These are phyloP conservation scores for Aphrophora alni DNA, from an alignment of 2,888 invertebrate genomes.

Conservation along the genomic window DNA sequence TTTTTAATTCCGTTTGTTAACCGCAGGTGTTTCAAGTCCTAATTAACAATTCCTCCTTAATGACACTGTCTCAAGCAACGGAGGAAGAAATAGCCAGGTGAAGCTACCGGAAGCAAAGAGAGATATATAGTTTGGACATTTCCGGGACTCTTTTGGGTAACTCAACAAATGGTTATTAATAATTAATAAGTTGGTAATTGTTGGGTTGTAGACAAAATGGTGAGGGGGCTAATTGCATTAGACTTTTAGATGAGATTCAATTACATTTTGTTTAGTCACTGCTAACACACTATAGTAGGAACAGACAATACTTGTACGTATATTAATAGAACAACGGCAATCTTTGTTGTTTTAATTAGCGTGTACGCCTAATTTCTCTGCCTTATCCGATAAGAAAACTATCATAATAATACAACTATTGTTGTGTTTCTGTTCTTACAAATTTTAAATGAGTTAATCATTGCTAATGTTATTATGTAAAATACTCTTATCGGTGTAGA, in stretches of 20 bases:
- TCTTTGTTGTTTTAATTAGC: background rate
- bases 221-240: conserved; percentile 33
- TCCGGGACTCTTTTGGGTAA: conserved; percentile 27
- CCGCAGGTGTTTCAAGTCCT: conserved; percentile 7
- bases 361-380: no score
- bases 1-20: background rate
- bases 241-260: conserved; percentile 30
- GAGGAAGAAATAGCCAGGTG: conserved; percentile 30
- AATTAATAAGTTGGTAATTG: conserved; percentile 35
- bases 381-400: no score
- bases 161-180: conserved; percentile 35
- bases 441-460: no score
- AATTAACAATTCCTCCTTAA: conserved; percentile 30
- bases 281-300: background rate
- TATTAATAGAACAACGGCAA: background rate
- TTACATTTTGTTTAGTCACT: conserved; percentile 25
- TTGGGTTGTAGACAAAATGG: conserved; percentile 33
- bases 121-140: conserved; percentile 36
- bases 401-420: no score
- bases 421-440: no score
- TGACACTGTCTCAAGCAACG: conserved; percentile 20
- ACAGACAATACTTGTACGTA: background rate
- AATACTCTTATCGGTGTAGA: no score
- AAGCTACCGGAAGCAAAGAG: conserved; percentile 29
- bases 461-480: no score